These are phyloP conservation scores for Hemichromis elongatus DNA, from an alignment of 2,113 vertebrate species.

Conservation along the genomic window DNA sequence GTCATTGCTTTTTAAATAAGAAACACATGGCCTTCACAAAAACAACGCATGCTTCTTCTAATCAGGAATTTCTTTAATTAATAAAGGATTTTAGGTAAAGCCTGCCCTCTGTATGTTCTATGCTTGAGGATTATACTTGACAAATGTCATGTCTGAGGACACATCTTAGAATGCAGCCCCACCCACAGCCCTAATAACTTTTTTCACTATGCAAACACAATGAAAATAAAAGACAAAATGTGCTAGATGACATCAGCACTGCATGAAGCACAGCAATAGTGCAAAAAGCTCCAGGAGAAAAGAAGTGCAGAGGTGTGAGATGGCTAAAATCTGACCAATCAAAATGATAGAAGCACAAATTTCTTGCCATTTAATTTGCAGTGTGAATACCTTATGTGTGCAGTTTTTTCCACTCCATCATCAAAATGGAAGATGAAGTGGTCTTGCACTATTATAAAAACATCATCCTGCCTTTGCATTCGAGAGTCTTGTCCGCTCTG, in stretches of 20 bases:
- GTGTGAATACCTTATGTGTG: neutral
- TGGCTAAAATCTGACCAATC: neutral
- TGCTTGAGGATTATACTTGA: neutral
- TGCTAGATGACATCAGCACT: neutral
- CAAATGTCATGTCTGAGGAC: neutral
- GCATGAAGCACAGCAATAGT: neutral
- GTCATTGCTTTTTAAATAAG: neutral
- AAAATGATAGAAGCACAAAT: neutral
- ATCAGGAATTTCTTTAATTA: neutral
- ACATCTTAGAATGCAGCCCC: neutral
- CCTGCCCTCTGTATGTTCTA: accelerated
- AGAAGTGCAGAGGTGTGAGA: neutral
- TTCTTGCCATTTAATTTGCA: neutral
- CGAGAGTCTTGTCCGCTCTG: neutral
- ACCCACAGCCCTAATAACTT: neutral
- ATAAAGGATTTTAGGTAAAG: neutral
- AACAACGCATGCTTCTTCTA: neutral
- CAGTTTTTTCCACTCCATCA: neutral
- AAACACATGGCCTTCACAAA: neutral
- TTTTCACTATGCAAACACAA: neutral
- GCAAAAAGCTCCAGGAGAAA: neutral
- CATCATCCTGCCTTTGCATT: neutral
- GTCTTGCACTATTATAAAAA: neutral
- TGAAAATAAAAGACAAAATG: too few species aligned
- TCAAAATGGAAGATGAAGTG: neutral